Conservation (phyloP, 2,113 vertebrate species). For the Cebus imitator region DNA sequence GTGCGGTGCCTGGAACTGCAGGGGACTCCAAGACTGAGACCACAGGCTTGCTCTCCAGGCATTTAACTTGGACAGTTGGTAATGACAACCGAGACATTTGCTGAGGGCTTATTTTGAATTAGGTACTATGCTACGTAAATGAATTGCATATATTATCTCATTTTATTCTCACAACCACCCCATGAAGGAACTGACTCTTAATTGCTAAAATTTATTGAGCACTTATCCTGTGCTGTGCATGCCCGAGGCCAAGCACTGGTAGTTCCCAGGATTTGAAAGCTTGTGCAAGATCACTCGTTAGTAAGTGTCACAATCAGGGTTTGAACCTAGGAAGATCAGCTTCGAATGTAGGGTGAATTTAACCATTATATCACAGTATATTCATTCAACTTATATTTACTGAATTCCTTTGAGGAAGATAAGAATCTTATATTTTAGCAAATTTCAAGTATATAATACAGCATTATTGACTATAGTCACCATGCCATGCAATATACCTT, state of each 20-base stretch:
- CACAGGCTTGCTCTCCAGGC: not conserved
- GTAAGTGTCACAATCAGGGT: not conserved
- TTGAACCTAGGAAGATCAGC: not conserved
- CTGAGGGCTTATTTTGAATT: not conserved
- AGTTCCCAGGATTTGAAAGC: not conserved
- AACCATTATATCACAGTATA: not conserved
- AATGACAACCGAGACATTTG: not conserved
- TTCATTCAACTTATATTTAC: not conserved
- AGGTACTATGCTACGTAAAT: not conserved
- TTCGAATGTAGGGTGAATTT: not conserved
- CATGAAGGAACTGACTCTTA: not conserved
- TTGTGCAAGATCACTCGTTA: not conserved
- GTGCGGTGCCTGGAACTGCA: not conserved
- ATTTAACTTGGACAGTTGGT: not conserved
- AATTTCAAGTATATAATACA: not conserved
- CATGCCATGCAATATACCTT: not conserved
- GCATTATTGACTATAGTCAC: not conserved
- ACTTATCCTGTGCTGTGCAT: not conserved
- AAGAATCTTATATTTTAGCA: not conserved
- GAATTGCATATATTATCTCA: not conserved
- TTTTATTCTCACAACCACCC: not conserved
- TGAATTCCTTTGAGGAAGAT: not conserved
- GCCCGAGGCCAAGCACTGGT: not conserved
- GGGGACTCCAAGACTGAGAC: not conserved
- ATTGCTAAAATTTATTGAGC: not conserved